phyloP scores from a whole-genome alignment of 2,797 vertebrate species.

The Astyanax mexicanus region DNA sequence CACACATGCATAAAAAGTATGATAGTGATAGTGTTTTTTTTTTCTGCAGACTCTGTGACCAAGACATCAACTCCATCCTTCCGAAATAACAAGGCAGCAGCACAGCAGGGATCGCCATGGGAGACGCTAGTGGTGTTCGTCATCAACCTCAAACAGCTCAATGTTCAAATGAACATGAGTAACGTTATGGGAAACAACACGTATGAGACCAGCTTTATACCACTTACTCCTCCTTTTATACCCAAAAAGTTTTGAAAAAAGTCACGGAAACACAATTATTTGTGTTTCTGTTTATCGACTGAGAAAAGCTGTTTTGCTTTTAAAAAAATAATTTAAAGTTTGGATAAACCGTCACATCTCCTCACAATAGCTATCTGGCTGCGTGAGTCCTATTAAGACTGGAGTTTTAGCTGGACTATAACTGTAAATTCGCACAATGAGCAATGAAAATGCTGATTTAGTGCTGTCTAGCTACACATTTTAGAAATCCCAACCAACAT shows the following conservation, averaged over 20 bases:
- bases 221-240: neutral
- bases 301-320: too few relatives aligned
- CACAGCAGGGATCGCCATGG: slow-evolving; percentile 94
- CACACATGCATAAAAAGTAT: neutral
- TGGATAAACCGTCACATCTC: too few relatives aligned
- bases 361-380: too few relatives aligned
- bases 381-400: too few relatives aligned
- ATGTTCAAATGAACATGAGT: slow-evolving; percentile 99
- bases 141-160: slow-evolving; percentile 96
- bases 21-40: slow-evolving; percentile 12
- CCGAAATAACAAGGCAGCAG: slow-evolving; percentile 86
- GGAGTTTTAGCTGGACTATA: too few relatives aligned
- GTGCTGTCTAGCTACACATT: too few relatives aligned
- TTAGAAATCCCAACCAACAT: too few relatives aligned
- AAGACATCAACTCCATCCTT: slow-evolving; percentile 92
- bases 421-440: too few relatives aligned
- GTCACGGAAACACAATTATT: too few relatives aligned
- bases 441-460: too few relatives aligned
- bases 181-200: slow-evolving; percentile 99
- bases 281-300: too few relatives aligned
- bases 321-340: too few relatives aligned
- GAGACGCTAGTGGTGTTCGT: slow-evolving; percentile 98
- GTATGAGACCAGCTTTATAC: slow-evolving; percentile 74
- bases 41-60: slow-evolving; percentile 85
- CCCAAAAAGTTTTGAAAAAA: neutral